Base-by-base conservation (phyloP, 2,113 vertebrate species). In the Hemichromis elongatus region DNA sequence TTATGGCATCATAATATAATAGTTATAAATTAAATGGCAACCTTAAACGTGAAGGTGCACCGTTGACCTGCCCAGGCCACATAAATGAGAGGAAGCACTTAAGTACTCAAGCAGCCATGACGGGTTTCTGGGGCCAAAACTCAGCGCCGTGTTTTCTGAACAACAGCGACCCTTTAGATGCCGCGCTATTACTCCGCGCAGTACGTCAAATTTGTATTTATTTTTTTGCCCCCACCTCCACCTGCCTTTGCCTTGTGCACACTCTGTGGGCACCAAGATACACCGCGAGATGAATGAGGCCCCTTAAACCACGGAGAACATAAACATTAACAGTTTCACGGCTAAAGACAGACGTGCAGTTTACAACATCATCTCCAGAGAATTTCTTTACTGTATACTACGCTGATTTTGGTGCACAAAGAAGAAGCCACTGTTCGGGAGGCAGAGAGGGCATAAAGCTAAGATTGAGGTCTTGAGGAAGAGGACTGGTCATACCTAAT, bases 51-150 rank as follows among this genome's bases (percentile, higher is more conserved):
- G 37, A 88, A 91, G 70, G 80, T 87, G 21, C 19, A 26, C 83
- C 84, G 81, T 90, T 93, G 91, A 92, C 80, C 79, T 92, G 40
- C 79, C 79, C 47, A 52, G 84, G 79, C 89, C 85, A 88, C 82
- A 88, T 82, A 89, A 91, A 90, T 89, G 88, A 86, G 85, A 88
- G 83, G 57, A 95, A 95, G 92, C 87, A 86, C 93, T 94, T 92
- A 88, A 87, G 87, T 82, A 89, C 87, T 92, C 89, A 92, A 92
- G 92, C 86, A 88, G 79, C 88, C 88, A 26, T 92, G 89, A 90
- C 86, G 26, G 53, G 55, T 81, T 81, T 91, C 82, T 75, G 83
- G 55, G 88, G 85, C 90, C 87, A 89, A 82, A 91, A 93, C 83
- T 95, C 92, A 87, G 88, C 84, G 86, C 88, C 89, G 45, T 89